These are phyloP conservation scores for Mizuhopecten yessoensis DNA, from an alignment of 1,140 invertebrate species.

Conservation along the genomic window DNA sequence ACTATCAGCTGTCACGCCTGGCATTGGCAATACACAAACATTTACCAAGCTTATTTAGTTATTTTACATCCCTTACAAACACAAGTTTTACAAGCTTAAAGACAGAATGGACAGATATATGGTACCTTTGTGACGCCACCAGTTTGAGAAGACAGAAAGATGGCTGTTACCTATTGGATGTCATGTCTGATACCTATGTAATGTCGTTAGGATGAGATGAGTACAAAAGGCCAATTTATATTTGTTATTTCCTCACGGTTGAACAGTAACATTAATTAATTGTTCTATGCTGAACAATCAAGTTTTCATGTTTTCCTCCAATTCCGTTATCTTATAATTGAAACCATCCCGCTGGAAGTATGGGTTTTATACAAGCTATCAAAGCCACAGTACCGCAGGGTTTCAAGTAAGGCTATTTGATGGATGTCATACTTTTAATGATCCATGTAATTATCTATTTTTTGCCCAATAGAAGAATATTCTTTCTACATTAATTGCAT, in stretches of 20 bases:
- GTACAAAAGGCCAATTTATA: too few species aligned
- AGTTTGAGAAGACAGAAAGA: too few species aligned
- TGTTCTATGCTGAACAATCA: neutral
- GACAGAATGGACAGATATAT: too few species aligned
- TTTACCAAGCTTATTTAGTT: too few species aligned
- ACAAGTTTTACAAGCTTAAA: too few species aligned
- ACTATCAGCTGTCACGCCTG: too few species aligned
- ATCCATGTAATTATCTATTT: constrained; percentile 35
- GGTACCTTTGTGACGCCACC: too few species aligned
- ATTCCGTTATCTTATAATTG: constrained; percentile 26
- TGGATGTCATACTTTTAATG: constrained; percentile 34
- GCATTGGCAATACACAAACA: too few species aligned
- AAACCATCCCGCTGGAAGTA: neutral
- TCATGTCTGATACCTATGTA: too few species aligned
- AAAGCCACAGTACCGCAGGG: neutral
- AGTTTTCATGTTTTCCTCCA: neutral
- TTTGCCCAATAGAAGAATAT: constrained; percentile 39
- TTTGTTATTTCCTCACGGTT: constrained; percentile 7
- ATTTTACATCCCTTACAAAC: too few species aligned
- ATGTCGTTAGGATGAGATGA: too few species aligned
- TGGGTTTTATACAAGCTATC: neutral
- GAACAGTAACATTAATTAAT: constrained; percentile 25
- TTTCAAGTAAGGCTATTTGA: neutral
- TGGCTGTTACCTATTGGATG: too few species aligned
- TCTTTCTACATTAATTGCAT: constrained; percentile 33